Percentiles rank a stretch among this genome's conserved stretches.
These are phyloP conservation scores for Ormyrus rosae DNA, from an alignment of 2,888 invertebrate species.

Conservation along the genomic window DNA sequence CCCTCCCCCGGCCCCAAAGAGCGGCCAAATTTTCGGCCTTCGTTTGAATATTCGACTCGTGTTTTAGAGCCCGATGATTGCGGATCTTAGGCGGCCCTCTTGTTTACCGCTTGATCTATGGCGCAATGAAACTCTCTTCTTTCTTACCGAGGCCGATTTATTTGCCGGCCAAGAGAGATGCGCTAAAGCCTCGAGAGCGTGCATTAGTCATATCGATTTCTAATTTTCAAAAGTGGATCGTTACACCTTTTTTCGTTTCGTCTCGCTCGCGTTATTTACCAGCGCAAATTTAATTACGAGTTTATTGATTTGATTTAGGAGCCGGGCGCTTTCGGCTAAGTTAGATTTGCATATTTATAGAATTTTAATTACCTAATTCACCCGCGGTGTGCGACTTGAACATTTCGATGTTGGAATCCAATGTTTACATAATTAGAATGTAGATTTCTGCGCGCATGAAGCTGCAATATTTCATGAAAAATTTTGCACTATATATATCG, in stretches of 20 bases:
- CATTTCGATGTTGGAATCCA: too few species aligned
- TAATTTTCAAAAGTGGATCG: too few species aligned
- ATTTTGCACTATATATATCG: constrained; percentile 1
- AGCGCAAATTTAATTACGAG: constrained; percentile 18
- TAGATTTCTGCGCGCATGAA: too few species aligned
- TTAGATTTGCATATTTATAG: constrained; percentile 29
- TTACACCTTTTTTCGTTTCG: too few species aligned
- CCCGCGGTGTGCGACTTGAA: too few species aligned
- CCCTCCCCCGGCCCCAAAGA: background rate
- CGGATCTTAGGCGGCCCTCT: background rate
- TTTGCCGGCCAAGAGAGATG: too few species aligned
- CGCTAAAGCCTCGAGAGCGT: too few species aligned
- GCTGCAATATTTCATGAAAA: background rate
- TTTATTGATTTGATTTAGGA: constrained; percentile 14
- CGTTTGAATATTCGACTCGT: constrained; percentile 11
- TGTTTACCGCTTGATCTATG: constrained; percentile 10
- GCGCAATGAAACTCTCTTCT: background rate
- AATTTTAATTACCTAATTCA: constrained; percentile 22
- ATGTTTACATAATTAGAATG: too few species aligned
- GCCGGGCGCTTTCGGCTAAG: background rate
- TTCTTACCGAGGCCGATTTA: background rate
- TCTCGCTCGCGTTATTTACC: too few species aligned
- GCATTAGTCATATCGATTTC: too few species aligned
- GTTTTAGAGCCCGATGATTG: background rate
- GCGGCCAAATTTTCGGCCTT: constrained; percentile 6